Evolutionary conservation across 2,888 invertebrate species (phyloP).

Genomic region (Zygogramma bicolorata): DNA sequence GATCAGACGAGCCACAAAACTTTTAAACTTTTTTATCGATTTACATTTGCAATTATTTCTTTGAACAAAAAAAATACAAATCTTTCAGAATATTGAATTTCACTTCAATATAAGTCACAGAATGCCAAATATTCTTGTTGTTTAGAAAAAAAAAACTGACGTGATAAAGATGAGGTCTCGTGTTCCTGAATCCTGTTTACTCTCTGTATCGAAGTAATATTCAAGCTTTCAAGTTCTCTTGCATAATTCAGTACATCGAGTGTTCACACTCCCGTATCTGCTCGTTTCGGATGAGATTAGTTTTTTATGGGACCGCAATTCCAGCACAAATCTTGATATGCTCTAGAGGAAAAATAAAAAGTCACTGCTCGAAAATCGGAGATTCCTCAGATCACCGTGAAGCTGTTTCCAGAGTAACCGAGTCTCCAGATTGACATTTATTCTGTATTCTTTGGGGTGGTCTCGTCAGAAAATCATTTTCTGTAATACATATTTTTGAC

Average conservation of each 20-base stretch:
- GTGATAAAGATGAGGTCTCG: too few species aligned
- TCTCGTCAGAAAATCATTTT: not conserved
- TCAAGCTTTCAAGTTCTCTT: not conserved
- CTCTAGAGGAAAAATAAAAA: conserved; percentile 1
- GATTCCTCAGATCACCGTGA: not conserved
- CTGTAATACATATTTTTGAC: not conserved
- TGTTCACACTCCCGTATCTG: not conserved
- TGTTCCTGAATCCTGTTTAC: too few species aligned
- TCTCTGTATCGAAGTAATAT: too few species aligned
- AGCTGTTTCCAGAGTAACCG: not conserved
- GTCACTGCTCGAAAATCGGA: not conserved
- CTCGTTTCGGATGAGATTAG: not conserved
- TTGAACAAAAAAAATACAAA: too few species aligned
- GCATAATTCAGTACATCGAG: not conserved
- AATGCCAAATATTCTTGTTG: too few species aligned
- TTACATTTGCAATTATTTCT: too few species aligned
- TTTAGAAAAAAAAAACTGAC: too few species aligned
- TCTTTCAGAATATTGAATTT: too few species aligned
- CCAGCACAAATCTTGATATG: not conserved
- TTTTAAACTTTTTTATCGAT: too few species aligned
- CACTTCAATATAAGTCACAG: too few species aligned
- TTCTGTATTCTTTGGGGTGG: not conserved
- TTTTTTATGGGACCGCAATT: not conserved
- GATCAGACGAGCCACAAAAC: too few species aligned
- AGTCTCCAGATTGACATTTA: not conserved